A percentile compares a stretch with the other conserved stretches of the same genome.
Conservation (phyloP, 2,113 vertebrate species). For the Blennius ocellaris region DNA sequence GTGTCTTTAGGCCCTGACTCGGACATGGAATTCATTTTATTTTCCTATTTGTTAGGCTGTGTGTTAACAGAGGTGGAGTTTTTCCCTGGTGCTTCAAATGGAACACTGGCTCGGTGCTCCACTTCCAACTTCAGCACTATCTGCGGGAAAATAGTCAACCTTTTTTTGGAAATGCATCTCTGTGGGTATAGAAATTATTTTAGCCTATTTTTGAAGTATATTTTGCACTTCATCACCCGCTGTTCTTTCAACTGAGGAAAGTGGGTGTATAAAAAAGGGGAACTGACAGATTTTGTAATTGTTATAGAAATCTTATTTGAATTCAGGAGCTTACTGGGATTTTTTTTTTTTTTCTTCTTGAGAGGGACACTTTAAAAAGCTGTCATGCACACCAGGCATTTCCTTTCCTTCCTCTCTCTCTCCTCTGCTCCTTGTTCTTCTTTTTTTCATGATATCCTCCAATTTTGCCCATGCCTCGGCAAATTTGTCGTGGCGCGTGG, state of each 20-base stretch:
- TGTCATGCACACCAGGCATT: constrained; percentile 72
- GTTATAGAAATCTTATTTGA: constrained; percentile 78
- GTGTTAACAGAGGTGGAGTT: constrained; percentile 44
- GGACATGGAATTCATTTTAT: constrained; percentile 70
- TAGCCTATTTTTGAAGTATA: constrained; percentile 61
- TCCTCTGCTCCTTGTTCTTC: constrained; percentile 39
- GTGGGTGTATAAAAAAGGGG: constrained; percentile 61
- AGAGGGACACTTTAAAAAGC: constrained; percentile 78
- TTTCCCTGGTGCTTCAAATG: constrained; percentile 28
- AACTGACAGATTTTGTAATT: constrained; percentile 79
- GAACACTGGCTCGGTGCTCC: constrained; percentile 16
- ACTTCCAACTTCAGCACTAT: constrained; percentile 27
- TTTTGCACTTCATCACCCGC: constrained; percentile 61
- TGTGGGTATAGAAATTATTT: constrained; percentile 60
- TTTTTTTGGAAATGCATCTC: constrained; percentile 43
- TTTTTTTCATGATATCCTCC: constrained; percentile 85
- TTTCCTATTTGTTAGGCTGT: constrained; percentile 73
- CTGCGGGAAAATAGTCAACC: constrained; percentile 11
- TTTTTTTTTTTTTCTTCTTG: constrained; percentile 63
- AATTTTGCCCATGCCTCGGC: constrained; percentile 90
- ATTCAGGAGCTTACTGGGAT: constrained; percentile 67
- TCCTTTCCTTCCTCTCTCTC: constrained; percentile 38
- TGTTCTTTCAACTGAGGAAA: constrained; percentile 66
- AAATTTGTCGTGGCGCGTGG: constrained; percentile 91
- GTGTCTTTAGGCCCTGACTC: constrained; percentile 66